Percentiles rank a stretch among this genome's conserved stretches.
These are phyloP conservation scores for Protodeltote pygarga DNA, from an alignment of 2,888 invertebrate genomes.

Conservation along the genomic window DNA sequence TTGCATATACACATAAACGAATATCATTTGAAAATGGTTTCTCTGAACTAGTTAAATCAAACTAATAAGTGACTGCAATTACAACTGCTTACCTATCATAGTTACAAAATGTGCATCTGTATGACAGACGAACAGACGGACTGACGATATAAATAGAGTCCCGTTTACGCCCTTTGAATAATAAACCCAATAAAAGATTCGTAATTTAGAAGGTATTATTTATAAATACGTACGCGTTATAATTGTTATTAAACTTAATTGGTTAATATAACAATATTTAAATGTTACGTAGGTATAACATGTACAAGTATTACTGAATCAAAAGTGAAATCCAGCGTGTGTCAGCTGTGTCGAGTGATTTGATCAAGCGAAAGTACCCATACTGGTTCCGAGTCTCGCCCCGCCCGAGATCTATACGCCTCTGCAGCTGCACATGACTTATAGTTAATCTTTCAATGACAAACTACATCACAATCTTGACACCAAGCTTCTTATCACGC, in stretches of 20 bases:
- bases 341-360: conserved; percentile 69
- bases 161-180: too few relatives aligned
- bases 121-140: too few relatives aligned
- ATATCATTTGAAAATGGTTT: conserved; percentile 1
- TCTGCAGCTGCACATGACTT: conserved; percentile 48
- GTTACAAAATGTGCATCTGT: too few relatives aligned
- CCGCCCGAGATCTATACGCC: conserved; percentile 54
- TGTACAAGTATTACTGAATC: conserved; percentile 51
- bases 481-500: conserved; percentile 29
- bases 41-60: conserved; percentile 3
- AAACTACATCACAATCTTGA: conserved; percentile 36
- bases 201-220: too few relatives aligned
- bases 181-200: too few relatives aligned
- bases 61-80: too few relatives aligned
- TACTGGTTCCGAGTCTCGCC: conserved; percentile 73
- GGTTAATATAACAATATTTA: conserved; percentile 10
- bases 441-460: conserved; percentile 47
- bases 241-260: not conserved
- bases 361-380: conserved; percentile 82
- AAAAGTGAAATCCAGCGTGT: conserved; percentile 81
- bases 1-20: conserved; percentile 27
- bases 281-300: conserved; percentile 16
- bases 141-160: too few relatives aligned
- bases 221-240: conserved; percentile 22
- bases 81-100: too few relatives aligned